A percentile compares a stretch with the other conserved stretches of the same genome.
phyloP scores from a whole-genome alignment of 2,888 invertebrate species.

The Girardia tigrina region DNA sequence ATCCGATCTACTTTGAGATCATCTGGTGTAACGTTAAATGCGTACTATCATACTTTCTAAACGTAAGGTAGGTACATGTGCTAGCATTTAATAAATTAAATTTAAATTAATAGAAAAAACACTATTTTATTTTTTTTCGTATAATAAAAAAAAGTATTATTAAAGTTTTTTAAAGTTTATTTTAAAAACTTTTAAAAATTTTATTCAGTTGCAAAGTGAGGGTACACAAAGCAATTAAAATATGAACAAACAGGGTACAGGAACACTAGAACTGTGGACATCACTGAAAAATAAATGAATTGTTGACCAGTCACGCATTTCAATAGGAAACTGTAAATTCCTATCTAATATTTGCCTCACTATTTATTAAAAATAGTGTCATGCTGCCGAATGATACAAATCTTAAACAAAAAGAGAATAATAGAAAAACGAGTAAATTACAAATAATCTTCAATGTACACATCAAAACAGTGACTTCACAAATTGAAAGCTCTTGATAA shows the following conservation, averaged over 20 bases:
- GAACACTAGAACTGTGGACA: neutral
- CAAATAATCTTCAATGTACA: constrained; percentile 23
- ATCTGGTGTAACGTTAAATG: no score
- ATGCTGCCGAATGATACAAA: constrained; percentile 8
- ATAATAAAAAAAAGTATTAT: no score
- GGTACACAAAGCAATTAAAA: constrained; percentile 23
- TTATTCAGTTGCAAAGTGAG: neutral
- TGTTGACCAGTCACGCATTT: neutral
- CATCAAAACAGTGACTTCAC: neutral
- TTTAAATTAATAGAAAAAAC: no score
- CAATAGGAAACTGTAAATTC: neutral
- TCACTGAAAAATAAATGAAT: neutral
- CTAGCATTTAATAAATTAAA: no score
- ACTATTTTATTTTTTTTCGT: no score
- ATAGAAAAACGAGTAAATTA: constrained; percentile 8
- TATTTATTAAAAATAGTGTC: neutral
- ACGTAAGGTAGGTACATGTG: no score
- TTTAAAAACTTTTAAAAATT: neutral
- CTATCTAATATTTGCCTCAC: no score
- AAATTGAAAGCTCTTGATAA: neutral
- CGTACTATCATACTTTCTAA: no score
- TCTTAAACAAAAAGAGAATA: neutral
- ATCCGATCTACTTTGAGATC: no score
- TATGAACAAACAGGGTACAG: constrained; percentile 1
- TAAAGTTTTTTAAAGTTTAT: no score